Evolutionary conservation across 2,888 invertebrate species (phyloP).

Genomic region (Pachycephus smyrnensis): DNA sequence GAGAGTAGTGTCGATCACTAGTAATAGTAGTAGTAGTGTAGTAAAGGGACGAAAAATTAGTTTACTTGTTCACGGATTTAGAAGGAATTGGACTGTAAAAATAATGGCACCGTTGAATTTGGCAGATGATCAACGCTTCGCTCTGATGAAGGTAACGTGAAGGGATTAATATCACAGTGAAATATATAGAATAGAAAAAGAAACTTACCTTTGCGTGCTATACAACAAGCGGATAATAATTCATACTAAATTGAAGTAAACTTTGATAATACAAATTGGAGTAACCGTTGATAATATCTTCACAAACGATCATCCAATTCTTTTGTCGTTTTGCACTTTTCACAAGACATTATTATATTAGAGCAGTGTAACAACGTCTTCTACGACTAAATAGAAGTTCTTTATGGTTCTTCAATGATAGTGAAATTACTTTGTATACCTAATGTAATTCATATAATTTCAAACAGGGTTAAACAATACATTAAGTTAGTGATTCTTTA

Average conservation of each 20-base stretch:
- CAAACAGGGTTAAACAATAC: background rate
- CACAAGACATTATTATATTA: background rate
- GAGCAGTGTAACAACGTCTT: background rate
- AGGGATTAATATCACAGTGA: background rate
- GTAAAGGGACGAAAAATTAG: background rate
- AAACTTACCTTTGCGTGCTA: background rate
- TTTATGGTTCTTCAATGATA: background rate
- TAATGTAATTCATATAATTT: background rate
- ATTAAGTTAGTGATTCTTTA: background rate
- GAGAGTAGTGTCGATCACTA: background rate
- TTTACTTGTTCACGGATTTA: constrained; percentile 18
- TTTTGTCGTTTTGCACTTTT: background rate
- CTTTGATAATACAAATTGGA: too few relatives aligned
- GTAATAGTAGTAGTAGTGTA: background rate
- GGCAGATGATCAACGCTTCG: constrained; percentile 81
- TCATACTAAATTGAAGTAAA: background rate
- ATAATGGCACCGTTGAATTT: constrained; percentile 69
- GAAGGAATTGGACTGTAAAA: constrained; percentile 36
- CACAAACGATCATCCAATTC: too few relatives aligned
- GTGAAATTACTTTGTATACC: background rate
- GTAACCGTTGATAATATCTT: too few relatives aligned
- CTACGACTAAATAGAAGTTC: background rate
- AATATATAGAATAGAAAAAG: background rate
- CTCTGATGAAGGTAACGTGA: constrained; percentile 79
- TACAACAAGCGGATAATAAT: background rate